These are phyloP conservation scores for Anoplopoma fimbria DNA, from an alignment of 2,113 vertebrate genomes.

Conservation along the genomic window DNA sequence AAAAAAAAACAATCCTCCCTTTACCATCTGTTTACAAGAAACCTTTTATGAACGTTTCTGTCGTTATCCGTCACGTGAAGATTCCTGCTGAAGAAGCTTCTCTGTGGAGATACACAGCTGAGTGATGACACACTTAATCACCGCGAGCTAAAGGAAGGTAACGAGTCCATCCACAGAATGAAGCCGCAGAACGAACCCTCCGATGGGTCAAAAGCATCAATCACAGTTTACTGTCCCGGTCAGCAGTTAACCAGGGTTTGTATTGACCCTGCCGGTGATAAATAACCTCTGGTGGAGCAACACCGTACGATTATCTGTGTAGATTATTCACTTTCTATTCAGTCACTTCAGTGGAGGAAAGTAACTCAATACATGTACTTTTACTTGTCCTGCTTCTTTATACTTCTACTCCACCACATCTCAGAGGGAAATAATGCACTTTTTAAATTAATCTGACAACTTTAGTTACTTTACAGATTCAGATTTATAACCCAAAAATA, in stretches of 20 bases:
- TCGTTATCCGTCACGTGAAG: too few species aligned
- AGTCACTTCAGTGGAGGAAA: too few species aligned
- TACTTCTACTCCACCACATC: too few species aligned
- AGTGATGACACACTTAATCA: conserved; percentile 51
- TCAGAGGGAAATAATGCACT: too few species aligned
- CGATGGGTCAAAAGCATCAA: conserved; percentile 61
- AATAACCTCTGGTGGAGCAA: conserved; percentile 48
- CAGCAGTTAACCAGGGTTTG: conserved; percentile 67
- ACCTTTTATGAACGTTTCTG: conserved; percentile 10
- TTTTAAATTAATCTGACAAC: too few species aligned
- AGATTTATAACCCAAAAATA: too few species aligned
- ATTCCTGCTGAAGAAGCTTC: conserved; percentile 1
- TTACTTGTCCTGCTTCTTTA: too few species aligned
- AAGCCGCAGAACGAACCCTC: conserved; percentile 36
- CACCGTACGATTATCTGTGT: conserved; percentile 3
- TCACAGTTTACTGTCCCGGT: conserved; percentile 68
- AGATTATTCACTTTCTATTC: conserved; percentile 20
- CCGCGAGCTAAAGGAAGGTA: neutral
- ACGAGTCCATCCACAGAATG: conserved; percentile 51
- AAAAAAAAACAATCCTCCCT: neutral
- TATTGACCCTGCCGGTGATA: conserved; percentile 71
- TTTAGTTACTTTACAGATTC: too few species aligned
- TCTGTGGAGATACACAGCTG: neutral
- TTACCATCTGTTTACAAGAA: neutral
- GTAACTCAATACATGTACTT: too few species aligned